A percentile compares a stretch with the other conserved stretches of the same genome.
These are phyloP conservation scores for Troilus luridus DNA, from an alignment of 2,888 invertebrate species.

Conservation along the genomic window DNA sequence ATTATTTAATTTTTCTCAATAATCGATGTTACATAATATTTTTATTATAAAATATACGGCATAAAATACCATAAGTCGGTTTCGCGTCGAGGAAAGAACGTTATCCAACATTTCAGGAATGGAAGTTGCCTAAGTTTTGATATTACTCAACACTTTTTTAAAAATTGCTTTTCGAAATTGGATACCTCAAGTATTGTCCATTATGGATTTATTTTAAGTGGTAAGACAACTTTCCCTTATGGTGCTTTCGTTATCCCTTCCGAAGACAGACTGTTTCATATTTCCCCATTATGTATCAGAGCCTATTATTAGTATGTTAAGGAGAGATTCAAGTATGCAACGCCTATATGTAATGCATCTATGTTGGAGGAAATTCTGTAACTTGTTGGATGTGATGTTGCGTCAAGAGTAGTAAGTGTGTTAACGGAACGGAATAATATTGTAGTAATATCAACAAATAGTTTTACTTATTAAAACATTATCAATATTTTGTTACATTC, in stretches of 20 bases:
- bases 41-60: background rate
- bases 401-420: background rate
- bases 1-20: background rate
- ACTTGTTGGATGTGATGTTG: background rate
- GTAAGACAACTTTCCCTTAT: background rate
- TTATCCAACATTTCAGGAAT: background rate
- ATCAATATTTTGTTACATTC: too few relatives aligned
- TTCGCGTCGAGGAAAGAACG: background rate
- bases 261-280: background rate
- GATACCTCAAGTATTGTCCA: background rate
- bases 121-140: background rate
- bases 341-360: background rate
- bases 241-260: background rate
- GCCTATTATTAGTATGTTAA: background rate
- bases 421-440: background rate
- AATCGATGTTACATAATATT: background rate
- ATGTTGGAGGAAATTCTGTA: background rate
- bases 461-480: too few relatives aligned
- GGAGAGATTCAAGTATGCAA: background rate
- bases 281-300: background rate
- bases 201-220: constrained; percentile 19
- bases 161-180: constrained; percentile 15
- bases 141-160: constrained; percentile 10
- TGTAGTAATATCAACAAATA: background rate
- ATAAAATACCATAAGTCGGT: background rate